phyloP scores from a whole-genome alignment of 2,113 vertebrate genomes.

The Rhinopomastus cyanomelas region DNA sequence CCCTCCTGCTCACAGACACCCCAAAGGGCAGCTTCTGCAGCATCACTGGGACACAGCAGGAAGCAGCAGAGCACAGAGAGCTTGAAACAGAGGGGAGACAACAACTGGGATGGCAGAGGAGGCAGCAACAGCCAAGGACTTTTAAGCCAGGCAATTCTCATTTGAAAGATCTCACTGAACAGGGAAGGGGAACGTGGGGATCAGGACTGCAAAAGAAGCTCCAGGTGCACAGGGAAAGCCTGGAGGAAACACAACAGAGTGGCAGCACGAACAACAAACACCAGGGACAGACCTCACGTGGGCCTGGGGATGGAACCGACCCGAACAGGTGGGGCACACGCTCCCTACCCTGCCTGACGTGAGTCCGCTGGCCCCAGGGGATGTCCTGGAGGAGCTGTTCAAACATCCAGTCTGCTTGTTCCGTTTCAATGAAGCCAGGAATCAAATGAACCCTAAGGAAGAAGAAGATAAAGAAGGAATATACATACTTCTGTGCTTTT shows the following conservation, averaged over 20 bases:
- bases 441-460: slow-evolving; percentile 79
- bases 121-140: neutral
- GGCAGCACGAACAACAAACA: neutral
- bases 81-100: neutral
- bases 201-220: neutral
- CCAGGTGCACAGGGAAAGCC: neutral
- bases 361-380: slow-evolving; percentile 91
- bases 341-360: slow-evolving; percentile 79
- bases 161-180: neutral
- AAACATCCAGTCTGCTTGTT: slow-evolving; percentile 90
- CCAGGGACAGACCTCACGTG: neutral
- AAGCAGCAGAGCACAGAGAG: neutral
- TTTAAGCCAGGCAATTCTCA: neutral
- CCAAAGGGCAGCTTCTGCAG: neutral
- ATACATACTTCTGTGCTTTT: neutral
- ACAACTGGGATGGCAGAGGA: neutral
- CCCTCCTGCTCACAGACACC: neutral
- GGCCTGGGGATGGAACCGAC: neutral
- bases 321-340: neutral
- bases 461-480: neutral
- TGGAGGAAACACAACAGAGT: neutral
- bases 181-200: neutral
- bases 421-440: slow-evolving; percentile 82
- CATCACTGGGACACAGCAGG: neutral
- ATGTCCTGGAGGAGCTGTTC: slow-evolving; percentile 84